Base-by-base conservation (phyloP, 2,797 vertebrate species). In the Spheniscus humboldti region DNA sequence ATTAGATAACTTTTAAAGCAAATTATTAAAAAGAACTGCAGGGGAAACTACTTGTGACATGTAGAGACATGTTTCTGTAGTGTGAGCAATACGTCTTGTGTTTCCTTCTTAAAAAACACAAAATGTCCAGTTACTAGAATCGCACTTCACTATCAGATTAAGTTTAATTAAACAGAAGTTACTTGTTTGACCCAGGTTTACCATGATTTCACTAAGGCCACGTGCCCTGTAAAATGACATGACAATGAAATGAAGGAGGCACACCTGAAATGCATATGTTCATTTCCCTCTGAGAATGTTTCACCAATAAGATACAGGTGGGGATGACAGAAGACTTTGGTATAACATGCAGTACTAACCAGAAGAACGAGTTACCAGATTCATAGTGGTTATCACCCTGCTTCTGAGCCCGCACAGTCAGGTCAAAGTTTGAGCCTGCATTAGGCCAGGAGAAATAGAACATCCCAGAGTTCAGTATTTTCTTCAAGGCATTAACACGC, bases 401-500 rank as follows among this genome's bases (percentile, higher is more conserved):
- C 94, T 98, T 98, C 97, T 98, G 98, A 6, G 97, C 98, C 66
- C 98, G 95, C 75, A 98, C 90, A 23, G 98, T 98, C 89, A 98
- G 96, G 95, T 98, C 98, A 84, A 98, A 98, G 67, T 88, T 88
- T 74, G 98, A 98, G 35, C 98, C 98, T 10, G 97, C 95, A 30
- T 91, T 98, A 97, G 98, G 97, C 97, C 98, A 98, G 5, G 97
- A 97, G 92, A 98, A 98, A 96, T 98, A 98, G 95, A 98, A 98
- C 93, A 97, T 97, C 18, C 98, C 98, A 7, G 98, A 98, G 97
- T 94, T 98, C 53, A 98, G 95, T 85, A 98, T 97, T 96, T 98
- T 98, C 95, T 96, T 97, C 96, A 98, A 91, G 84, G 97, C 96
- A 10, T 74, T 56, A 68, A 98, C 60, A 0, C 98, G 98, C 6